Evolutionary conservation across 2,113 vertebrate genomes (phyloP).

Genomic region (Isichthys henryi): DNA sequence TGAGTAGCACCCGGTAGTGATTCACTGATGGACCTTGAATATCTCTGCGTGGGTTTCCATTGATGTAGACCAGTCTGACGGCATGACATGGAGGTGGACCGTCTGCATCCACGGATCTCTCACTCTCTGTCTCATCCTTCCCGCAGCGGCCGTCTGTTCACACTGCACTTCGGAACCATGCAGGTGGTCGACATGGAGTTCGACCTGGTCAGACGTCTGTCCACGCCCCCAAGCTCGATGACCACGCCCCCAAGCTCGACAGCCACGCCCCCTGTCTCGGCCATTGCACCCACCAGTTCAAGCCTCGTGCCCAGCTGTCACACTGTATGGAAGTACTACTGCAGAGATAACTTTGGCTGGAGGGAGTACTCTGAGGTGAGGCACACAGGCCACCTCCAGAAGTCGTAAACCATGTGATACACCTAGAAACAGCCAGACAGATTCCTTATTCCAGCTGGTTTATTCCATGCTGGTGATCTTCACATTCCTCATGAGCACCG

Average conservation of each 20-base stretch:
- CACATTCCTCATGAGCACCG: background rate
- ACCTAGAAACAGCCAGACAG: background rate
- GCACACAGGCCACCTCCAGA: background rate
- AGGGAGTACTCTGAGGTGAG: constrained; percentile 96
- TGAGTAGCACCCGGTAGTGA: background rate
- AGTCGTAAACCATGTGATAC: background rate
- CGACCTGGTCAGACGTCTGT: constrained; percentile 81
- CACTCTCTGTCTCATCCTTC: constrained; percentile 6
- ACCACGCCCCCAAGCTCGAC: constrained; percentile 55
- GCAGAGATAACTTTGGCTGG: constrained; percentile 98
- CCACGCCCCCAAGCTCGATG: constrained; percentile 65
- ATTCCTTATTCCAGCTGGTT: background rate
- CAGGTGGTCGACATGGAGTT: constrained; percentile 83
- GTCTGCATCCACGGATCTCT: background rate
- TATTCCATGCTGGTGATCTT: background rate
- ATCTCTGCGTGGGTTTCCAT: background rate
- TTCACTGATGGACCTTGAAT: background rate
- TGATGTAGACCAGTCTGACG: background rate
- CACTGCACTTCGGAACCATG: constrained; percentile 83
- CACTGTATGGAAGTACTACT: constrained; percentile 96
- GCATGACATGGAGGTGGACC: background rate
- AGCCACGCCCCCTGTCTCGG: constrained; percentile 48
- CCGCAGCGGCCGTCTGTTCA: constrained; percentile 79
- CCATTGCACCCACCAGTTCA: constrained; percentile 60
- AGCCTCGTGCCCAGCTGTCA: constrained; percentile 71